Base-by-base conservation (phyloP, 2,113 vertebrate species). In the Muscicapa adusta region DNA sequence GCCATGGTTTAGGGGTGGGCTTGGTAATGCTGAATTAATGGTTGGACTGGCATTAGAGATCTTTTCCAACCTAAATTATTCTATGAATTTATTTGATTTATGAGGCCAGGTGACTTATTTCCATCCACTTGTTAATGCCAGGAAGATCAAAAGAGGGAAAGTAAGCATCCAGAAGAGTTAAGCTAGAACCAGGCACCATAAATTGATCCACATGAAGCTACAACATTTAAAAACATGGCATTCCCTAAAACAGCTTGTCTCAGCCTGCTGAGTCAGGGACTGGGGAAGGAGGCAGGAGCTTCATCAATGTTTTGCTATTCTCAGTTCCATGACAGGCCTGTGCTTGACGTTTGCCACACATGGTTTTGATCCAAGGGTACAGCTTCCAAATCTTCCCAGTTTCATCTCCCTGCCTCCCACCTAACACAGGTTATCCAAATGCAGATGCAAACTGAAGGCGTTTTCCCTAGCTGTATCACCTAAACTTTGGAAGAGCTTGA, bases 331-430 rank as follows among this genome's bases (percentile, higher is more conserved):
- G 8, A 15, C 53, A 77, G 70, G 26, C 23, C 38, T 77, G n/a
- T 28, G 50, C 70, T 76, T 78, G 15, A 50, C 0, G 2, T 61
- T 58, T 80, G 63, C 45, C 63, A 81, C 11, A 34, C 43, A 48
- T 57, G 57, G 13, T 91, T 92, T 86, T 24, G n/a, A 62, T 63
- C 58, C 45, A 87, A 60, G 57, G 42, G 31, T 42, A 77, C 26
- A 82, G 84, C 40, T 96, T 93, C 67, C 80, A 91, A 94, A 73
- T 40, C 31, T 28, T 72, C 58, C 54, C 38, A 16, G 19, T 68
- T 95, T 72, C 10, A 68, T 54, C 18, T 50, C 48, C 43, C 17
- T 68, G 36, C 20, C 43, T 89, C 36, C n/a, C n/a, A 50, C 26
- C 28, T 6, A 31, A 71, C 48, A 67, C 15, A 84, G 53, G 18